Evolutionary conservation across 2,888 invertebrate genomes (phyloP).

Genomic region (Loripinus fragilis): DNA sequence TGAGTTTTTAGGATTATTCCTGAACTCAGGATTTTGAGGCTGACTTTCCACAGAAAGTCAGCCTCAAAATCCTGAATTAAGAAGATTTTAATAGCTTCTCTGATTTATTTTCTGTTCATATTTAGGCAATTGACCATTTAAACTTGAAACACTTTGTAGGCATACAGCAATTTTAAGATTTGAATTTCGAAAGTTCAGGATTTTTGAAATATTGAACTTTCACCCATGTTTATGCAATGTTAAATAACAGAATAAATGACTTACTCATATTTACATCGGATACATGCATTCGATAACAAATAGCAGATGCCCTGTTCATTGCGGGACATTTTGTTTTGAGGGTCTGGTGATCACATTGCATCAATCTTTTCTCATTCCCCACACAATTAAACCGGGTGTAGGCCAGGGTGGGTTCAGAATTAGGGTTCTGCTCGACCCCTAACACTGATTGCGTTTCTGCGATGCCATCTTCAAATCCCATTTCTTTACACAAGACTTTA

Average conservation of each 20-base stretch:
- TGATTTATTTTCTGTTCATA: too few species aligned
- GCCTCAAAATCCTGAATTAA: too few species aligned
- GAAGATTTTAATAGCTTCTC: too few species aligned
- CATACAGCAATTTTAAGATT: too few species aligned
- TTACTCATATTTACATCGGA: constrained; percentile 14
- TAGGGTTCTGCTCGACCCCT: constrained; percentile 44
- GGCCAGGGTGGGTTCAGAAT: constrained; percentile 40
- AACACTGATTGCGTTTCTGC: constrained; percentile 67
- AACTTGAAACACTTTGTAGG: too few species aligned
- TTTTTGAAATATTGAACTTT: too few species aligned
- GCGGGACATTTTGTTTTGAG: constrained; percentile 49
- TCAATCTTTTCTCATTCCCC: constrained; percentile 57
- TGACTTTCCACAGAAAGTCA: too few species aligned
- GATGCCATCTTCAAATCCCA: constrained; percentile 68
- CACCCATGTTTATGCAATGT: too few species aligned
- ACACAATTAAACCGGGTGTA: constrained; percentile 57
- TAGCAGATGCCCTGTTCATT: constrained; percentile 62
- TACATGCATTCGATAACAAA: constrained; percentile 54
- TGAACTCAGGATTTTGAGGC: too few species aligned
- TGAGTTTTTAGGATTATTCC: too few species aligned
- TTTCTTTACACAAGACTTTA: constrained; percentile 68
- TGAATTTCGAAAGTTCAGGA: too few species aligned
- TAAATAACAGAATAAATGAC: neutral
- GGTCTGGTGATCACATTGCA: constrained; percentile 48
- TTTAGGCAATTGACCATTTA: too few species aligned